Percentiles rank a stretch among this genome's conserved stretches.
These are phyloP conservation scores for Drosophila algonquin DNA, from an alignment of 2,888 invertebrate species.

Conservation along the genomic window DNA sequence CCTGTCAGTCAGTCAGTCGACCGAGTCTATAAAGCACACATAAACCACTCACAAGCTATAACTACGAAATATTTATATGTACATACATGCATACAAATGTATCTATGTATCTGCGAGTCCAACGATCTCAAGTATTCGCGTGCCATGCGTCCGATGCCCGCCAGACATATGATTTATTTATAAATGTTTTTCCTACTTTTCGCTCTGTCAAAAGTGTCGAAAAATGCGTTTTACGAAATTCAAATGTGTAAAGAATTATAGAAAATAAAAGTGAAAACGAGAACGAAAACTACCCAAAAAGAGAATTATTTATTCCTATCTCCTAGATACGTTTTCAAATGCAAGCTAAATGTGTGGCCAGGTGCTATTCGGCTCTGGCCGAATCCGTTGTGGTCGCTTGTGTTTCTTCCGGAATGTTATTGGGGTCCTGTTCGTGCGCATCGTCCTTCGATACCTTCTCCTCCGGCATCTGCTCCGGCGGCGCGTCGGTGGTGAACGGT, in stretches of 20 bases:
- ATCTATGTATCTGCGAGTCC: neutral
- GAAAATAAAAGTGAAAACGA: slow-evolving; percentile 8
- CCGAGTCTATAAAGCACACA: slow-evolving; percentile 57
- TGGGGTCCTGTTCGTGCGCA: neutral
- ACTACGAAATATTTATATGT: slow-evolving; percentile 20
- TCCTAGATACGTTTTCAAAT: neutral
- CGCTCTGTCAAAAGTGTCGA: slow-evolving; percentile 54
- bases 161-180: slow-evolving; percentile 68
- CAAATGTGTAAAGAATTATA: slow-evolving; percentile 6
- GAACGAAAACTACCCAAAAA: neutral
- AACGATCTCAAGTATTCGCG: slow-evolving; percentile 60
- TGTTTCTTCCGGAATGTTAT: neutral
- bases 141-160: slow-evolving; percentile 46
- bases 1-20: slow-evolving; percentile 69
- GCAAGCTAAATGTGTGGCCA: too few species aligned
- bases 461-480: slow-evolving; percentile 5
- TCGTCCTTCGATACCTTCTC: neutral
- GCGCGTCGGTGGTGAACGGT: slow-evolving; percentile 59
- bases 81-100: neutral
- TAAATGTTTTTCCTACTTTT: slow-evolving; percentile 51
- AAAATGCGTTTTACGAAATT: slow-evolving; percentile 41
- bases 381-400: neutral
- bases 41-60: slow-evolving; percentile 30
- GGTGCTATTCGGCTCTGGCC: too few species aligned
- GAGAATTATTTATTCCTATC: neutral